Evolutionary conservation across 1,140 invertebrate genomes (phyloP), one percentile per base, ranked within the genome.

Genomic region (Heliconius hermathena): DNA sequence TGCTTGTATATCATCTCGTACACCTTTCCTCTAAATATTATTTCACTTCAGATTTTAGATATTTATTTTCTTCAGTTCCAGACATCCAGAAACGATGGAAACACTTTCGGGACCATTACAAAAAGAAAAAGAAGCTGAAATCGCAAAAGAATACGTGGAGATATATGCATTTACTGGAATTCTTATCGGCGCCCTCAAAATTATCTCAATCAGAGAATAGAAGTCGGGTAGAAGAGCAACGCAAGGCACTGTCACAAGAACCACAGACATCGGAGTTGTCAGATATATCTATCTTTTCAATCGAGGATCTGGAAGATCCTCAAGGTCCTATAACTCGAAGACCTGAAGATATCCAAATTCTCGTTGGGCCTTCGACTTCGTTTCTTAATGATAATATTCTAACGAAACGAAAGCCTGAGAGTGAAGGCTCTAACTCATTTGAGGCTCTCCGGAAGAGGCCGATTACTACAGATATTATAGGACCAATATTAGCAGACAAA

Each of bases 71-170:
- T 66, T 66, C 26, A 66, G 60, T 66, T 66, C 8, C 13, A 66
- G 60, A 66, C n/a, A 13, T 29, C 9, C 60, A 66, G 11, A 66
- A 66, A 29, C n/a, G 60, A 66, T 66, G 60, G 60, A 66, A 66
- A 29, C 60, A 29, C 60, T 66, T 66, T n/a, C n/a, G 60, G 22
- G 60, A 66, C 22, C 60, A 66, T 22, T 66, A 66, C 60, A 66
- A 66, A 66, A 66, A 66, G 60, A 66, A 66, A 66, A 29, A 66
- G 60, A 66, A 66, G 22, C 22, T 66, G 9, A 66, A 16, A 29
- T 66, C 22, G 11, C 0, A 66, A 26, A 66, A 66, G 22, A 66
- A 29, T 16, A 66, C 60, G 22, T 66, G 60, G 22, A 29, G 4
- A 66, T 66, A 66, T 8, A 66, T 66, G 60, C 22, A 22, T 26